Conservation (phyloP, 2,113 vertebrate species). For the Albula glossodonta region DNA sequence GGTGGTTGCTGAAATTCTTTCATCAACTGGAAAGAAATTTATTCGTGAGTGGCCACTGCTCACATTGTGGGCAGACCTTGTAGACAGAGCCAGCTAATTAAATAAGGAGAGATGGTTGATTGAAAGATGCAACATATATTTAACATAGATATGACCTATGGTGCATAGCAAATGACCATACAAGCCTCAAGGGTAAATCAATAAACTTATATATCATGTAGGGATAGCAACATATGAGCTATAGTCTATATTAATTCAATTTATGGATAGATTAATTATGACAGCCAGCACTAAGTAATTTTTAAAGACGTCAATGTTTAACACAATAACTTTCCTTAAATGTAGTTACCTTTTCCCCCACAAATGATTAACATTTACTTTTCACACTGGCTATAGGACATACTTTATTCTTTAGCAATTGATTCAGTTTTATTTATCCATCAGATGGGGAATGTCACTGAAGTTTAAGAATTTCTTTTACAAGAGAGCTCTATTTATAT, state of each 20-base stretch:
- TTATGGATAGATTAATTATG: constrained; percentile 7
- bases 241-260: constrained; percentile 20
- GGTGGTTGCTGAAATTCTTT: no score
- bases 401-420: no score
- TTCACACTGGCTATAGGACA: no score
- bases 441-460: no score
- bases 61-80: neutral
- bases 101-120: neutral
- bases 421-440: no score
- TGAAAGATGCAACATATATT: neutral
- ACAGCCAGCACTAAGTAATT: constrained; percentile 22
- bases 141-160: neutral
- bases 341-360: no score
- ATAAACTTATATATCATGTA: neutral
- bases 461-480: no score
- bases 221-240: neutral
- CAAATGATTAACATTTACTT: no score
- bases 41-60: neutral
- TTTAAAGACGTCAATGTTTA: constrained; percentile 31
- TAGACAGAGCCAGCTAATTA: neutral
- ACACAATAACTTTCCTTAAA: constrained; percentile 7
- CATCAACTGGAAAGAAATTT: no score
- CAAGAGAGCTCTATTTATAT: no score
- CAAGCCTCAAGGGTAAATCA: no score
- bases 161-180: neutral